Base-by-base conservation (phyloP, 2,113 vertebrate species). In the Erpornis zantholeuca region DNA sequence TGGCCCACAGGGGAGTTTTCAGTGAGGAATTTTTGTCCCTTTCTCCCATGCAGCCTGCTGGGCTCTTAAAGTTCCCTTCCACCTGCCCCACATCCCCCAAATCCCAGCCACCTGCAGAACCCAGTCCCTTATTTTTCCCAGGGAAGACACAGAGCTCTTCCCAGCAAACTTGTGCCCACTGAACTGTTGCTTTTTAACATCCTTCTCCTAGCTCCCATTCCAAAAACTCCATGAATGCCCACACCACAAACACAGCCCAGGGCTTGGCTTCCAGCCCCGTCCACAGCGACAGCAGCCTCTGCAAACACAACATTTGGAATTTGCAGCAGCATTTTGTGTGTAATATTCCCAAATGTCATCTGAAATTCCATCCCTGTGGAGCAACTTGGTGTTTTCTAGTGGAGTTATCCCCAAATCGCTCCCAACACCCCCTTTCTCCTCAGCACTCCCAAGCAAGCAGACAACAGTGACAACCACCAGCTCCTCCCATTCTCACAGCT, bases 401-500 rank as follows among this genome's bases (percentile, higher is more conserved):
- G 21, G 42, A 75, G 31, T 29, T 45, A n/a, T 36, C 28, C 81
- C 54, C 77, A 22, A 29, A 38, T 10, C 0, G 1, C 66, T 57
- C 59, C 33, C 1, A 90, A 52, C 36, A 36, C 29, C 44, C 81
- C 53, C 45, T 29, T 42, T 63, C 63, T 88, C 89, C 85, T n/a
- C 31, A 86, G 76, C 56, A 7, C 11, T 15, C 81, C 14, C 12
- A 81, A 69, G 57, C 61, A 7, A 64, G 71, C 1, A 35, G 47
- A 36, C 35, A 59, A 12, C 1, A 14, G 61, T 4, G 57, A 82
- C 76, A 35, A 25, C 31, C 27, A 42, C 28, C 49, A 36, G 57
- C 44, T 35, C 66, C 65, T 56, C 0, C 0, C 14, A 1, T 5
- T 12, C n/a, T n/a, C n/a, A n/a, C n/a, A n/a, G 3, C 70, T 17